Evolutionary conservation across 2,888 invertebrate genomes (phyloP).

Genomic region (Baronia brevicornis): DNA sequence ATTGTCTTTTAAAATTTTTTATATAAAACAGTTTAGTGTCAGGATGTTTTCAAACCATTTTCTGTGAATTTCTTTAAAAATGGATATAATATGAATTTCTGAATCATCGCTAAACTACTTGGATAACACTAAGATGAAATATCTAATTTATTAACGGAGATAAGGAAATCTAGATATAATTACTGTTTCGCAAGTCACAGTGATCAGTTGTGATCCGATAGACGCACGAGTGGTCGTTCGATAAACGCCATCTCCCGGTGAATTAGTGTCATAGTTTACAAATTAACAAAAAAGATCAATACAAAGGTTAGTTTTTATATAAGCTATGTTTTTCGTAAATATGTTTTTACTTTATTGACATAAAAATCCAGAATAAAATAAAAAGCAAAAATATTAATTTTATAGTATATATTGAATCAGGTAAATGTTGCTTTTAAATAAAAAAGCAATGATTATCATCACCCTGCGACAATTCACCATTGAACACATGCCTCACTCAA

Average conservation of each 20-base stretch:
- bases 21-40: no score
- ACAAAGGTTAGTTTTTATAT: constrained; percentile 10
- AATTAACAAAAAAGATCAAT: constrained; percentile 1
- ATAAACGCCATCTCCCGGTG: constrained; percentile 3
- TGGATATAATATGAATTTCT: no score
- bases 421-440: no score
- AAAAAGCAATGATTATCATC: no score
- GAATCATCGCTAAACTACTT: no score
- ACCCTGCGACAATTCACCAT: no score
- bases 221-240: constrained; percentile 8
- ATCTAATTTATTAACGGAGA: constrained; percentile 2
- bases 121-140: constrained; percentile 9
- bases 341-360: neutral
- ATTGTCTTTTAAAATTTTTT: no score
- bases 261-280: neutral
- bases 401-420: no score
- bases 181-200: constrained; percentile 6
- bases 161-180: constrained; percentile 14
- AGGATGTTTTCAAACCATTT: no score
- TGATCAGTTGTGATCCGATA: constrained; percentile 10
- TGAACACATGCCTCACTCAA: no score
- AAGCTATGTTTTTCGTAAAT: neutral
- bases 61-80: no score
- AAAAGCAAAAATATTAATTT: neutral
- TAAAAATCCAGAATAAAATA: neutral